Evolutionary conservation across 2,113 vertebrate species (phyloP), one percentile per base, ranked within the genome.

Genomic region (Narcine bancroftii): DNA sequence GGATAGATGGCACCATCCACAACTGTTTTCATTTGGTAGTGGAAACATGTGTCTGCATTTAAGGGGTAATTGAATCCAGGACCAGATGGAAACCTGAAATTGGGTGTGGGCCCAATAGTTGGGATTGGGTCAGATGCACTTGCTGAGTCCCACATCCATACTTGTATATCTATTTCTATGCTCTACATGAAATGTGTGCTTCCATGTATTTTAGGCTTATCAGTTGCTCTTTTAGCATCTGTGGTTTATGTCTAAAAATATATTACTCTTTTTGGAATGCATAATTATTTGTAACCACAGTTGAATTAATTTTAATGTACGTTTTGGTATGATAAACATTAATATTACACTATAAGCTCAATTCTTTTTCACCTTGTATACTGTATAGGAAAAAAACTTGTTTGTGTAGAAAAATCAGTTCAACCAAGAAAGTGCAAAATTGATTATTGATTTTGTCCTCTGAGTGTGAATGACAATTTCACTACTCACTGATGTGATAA

Each of bases 371-470:
- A 87, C 36, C 53, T 60, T 60, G 29, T 50, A 81, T 53, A n/a
- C n/a, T n/a, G n/a, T n/a, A 45, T 50, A 50, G 77, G 77, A 47
- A 45, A 39, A 79, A 81, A 53, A 50, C 77, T 81, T 53, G 29
- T 56, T 83, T 53, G 36, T 87, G 81, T 60, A n/a, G 81, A 87
- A 87, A 63, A 56, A 60, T 39, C n/a, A 87, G n/a, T 63, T 39
- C 53, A 87, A n/a, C 53, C 81, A 60, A 60, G 56, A 33, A 36
- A 6, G 81, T 85, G 81, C 81, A 87, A 87, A 87, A 87, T 87
- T 60, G 56, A 63, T 53, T 87, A 87, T 87, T 87, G 81, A 63
- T 87, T 87, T 87, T 85, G 50, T 63, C 36, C 81, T 87, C 81
- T 87, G 53, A 87, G 53, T 87, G 81, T 21, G 53, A 87, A 39